These are phyloP conservation scores for Helobdella robusta DNA, from an alignment of 2,888 invertebrate species.

Conservation along the genomic window DNA sequence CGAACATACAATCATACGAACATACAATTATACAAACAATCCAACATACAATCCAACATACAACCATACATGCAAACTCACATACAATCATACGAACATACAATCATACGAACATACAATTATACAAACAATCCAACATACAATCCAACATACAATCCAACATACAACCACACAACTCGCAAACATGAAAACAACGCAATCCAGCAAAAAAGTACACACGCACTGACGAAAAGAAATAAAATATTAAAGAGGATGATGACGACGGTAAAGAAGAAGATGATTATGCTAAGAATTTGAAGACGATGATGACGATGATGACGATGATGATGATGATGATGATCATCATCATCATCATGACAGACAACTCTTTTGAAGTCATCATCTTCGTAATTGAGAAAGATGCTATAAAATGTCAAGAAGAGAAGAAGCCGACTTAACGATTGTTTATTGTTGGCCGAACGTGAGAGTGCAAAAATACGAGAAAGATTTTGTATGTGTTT, in stretches of 20 bases:
- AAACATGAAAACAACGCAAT: neutral
- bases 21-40: no score
- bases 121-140: no score
- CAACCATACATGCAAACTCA: neutral
- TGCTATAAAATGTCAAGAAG: neutral
- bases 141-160: neutral
- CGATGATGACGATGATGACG: slow-evolving; percentile 7
- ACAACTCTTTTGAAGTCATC: no score
- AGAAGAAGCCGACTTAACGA: neutral
- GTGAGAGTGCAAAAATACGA: neutral
- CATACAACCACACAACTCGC: neutral
- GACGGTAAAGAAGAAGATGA: slow-evolving; percentile 4
- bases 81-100: no score
- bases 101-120: no score
- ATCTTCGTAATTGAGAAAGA: no score
- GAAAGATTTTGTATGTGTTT: slow-evolving; percentile 7
- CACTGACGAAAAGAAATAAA: neutral
- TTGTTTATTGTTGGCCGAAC: neutral
- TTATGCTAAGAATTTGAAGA: neutral
- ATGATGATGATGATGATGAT: slow-evolving; percentile 5
- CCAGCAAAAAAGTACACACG: neutral
- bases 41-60: neutral
- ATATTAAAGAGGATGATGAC: neutral
- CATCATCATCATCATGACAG: no score
- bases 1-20: no score